Percentiles rank a stretch among this genome's conserved stretches.
These are phyloP conservation scores for Serranus cabrilla DNA, from an alignment of 2,797 vertebrate species.

Conservation along the genomic window DNA sequence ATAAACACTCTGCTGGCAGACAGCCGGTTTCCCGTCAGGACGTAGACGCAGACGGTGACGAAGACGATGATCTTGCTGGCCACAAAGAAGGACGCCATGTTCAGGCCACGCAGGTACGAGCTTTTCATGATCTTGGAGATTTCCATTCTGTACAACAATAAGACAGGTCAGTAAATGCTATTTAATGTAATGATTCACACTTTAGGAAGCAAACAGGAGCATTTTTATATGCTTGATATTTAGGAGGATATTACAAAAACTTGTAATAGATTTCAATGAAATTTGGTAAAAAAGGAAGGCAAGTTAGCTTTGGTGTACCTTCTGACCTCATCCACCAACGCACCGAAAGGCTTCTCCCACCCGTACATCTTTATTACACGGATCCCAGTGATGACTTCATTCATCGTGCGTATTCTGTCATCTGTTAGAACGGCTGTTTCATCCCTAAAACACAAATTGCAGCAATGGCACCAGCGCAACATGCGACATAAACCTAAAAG, in stretches of 20 bases:
- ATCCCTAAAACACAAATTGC: constrained; percentile 79
- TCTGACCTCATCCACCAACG: constrained; percentile 89
- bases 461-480: background rate
- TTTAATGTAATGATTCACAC: background rate
- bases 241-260: background rate
- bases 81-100: constrained; percentile 95
- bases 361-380: constrained; percentile 98
- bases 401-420: constrained; percentile 94
- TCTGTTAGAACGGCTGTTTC: constrained; percentile 92
- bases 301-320: constrained; percentile 79
- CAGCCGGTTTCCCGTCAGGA: constrained; percentile 89
- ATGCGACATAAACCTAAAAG: background rate
- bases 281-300: background rate
- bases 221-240: background rate
- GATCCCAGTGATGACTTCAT: constrained; percentile 95
- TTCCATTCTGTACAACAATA: constrained; percentile 87
- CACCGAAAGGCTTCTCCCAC: constrained; percentile 94
- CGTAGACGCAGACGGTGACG: constrained; percentile 91
- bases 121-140: constrained; percentile 93
- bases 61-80: constrained; percentile 95
- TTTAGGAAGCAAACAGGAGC: background rate
- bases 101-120: constrained; percentile 94
- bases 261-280: background rate
- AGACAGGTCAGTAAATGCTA: constrained; percentile 21
- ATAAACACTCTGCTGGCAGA: constrained; percentile 93